Conservation (phyloP, 2,888 invertebrate genomes). For the Lasioglossum villosulum region DNA sequence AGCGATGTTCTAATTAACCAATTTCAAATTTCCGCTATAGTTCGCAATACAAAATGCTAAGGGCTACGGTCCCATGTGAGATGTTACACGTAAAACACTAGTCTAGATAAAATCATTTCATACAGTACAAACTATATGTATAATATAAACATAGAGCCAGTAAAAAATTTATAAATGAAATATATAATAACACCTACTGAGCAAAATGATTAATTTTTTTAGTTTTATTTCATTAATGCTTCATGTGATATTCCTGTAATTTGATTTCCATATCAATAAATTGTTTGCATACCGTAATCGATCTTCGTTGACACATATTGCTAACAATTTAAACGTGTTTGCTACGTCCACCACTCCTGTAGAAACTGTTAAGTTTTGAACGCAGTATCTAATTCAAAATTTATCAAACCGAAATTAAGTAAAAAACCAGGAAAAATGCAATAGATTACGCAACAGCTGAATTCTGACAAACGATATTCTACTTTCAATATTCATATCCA, state of each 20-base stretch:
- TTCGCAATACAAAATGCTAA: conserved; percentile 9
- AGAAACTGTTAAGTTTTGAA: not conserved
- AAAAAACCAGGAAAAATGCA: not conserved
- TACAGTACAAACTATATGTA: not conserved
- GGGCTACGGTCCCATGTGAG: not conserved
- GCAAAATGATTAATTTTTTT: no score
- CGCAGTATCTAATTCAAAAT: not conserved
- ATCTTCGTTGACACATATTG: not conserved
- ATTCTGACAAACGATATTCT: not conserved
- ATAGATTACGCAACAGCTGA: no score
- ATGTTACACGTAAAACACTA: not conserved
- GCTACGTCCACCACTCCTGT: not conserved
- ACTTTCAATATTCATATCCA: not conserved
- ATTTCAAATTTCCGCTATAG: not conserved
- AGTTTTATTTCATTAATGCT: not conserved
- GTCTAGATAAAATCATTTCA: not conserved
- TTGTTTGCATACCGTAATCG: not conserved
- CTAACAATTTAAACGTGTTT: not conserved
- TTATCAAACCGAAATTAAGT: not conserved
- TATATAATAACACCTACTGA: not conserved
- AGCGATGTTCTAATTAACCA: conserved; percentile 12
- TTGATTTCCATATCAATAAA: no score
- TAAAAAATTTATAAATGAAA: not conserved
- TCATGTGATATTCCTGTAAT: not conserved
- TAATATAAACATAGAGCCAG: not conserved